Evolutionary conservation across 2,113 vertebrate species (phyloP).

Genomic region (Pluvianellus socialis): DNA sequence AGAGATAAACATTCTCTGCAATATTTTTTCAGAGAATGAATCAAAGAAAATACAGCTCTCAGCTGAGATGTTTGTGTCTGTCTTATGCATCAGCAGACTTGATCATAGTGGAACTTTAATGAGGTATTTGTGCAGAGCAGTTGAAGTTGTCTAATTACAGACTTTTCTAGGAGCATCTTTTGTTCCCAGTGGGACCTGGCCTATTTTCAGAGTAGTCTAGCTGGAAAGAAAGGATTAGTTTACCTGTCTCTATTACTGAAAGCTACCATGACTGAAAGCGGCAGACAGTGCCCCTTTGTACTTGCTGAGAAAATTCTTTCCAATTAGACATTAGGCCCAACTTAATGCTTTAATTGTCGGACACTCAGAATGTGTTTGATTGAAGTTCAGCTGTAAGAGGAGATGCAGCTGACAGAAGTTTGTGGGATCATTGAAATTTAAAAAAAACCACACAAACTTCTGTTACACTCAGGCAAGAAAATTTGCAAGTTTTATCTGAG

Average conservation of each 20-base stretch:
- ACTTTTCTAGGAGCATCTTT: slow-evolving; percentile 34
- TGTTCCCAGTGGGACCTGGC: slow-evolving; percentile 18
- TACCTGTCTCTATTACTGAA: slow-evolving; percentile 38
- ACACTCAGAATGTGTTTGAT: not conserved
- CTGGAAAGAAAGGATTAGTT: slow-evolving; percentile 33
- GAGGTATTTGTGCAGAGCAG: slow-evolving; percentile 11
- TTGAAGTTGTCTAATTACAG: slow-evolving; percentile 44
- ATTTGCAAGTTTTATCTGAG: not conserved
- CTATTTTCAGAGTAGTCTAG: slow-evolving; percentile 4
- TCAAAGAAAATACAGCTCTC: not conserved
- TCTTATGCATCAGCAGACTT: slow-evolving; percentile 19
- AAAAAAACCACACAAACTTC: not conserved
- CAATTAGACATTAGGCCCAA: not conserved
- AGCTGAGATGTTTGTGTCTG: not conserved
- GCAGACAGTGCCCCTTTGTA: not conserved
- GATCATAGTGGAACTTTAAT: slow-evolving; percentile 19
- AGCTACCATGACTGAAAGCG: not conserved
- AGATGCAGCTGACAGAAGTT: not conserved
- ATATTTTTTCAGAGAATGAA: not conserved
- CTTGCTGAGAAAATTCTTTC: not conserved
- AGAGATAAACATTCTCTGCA: not conserved
- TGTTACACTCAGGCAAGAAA: not conserved
- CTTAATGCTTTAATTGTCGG: not conserved
- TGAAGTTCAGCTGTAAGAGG: not conserved
- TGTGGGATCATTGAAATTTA: not conserved